These are phyloP conservation scores for Anticlea derivata DNA, from an alignment of 2,888 invertebrate genomes.

Conservation along the genomic window DNA sequence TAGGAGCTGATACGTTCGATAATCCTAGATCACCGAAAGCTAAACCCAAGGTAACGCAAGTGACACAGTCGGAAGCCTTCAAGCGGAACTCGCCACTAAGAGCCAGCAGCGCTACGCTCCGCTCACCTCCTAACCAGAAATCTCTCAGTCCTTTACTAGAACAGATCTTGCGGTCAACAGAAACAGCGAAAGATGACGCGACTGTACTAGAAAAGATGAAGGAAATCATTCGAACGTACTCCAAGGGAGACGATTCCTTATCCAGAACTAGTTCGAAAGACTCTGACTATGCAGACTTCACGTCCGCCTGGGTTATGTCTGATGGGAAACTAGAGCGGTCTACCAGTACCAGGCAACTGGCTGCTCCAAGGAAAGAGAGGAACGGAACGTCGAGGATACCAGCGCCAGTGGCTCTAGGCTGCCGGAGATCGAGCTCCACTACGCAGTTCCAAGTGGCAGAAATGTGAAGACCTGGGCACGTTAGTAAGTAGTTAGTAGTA, in stretches of 20 bases:
- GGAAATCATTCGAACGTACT: conserved; percentile 81
- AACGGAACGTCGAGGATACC: conserved; percentile 74
- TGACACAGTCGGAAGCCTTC: conserved; percentile 67
- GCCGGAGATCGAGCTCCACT: conserved; percentile 74
- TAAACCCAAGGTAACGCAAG: conserved; percentile 51
- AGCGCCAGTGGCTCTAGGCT: conserved; percentile 72
- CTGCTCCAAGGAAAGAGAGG: conserved; percentile 74
- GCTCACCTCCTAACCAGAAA: conserved; percentile 85
- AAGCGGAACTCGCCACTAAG: conserved; percentile 80
- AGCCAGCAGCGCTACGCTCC: conserved; percentile 72
- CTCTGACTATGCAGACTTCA: conserved; percentile 87
- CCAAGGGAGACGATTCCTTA: conserved; percentile 73
- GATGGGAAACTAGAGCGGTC: conserved; percentile 86
- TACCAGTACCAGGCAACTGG: conserved; percentile 79
- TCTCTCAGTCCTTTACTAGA: conserved; percentile 86
- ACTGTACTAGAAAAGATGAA: conserved; percentile 90
- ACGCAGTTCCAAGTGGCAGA: conserved; percentile 74
- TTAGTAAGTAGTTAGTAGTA: not conserved
- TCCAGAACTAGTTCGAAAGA: conserved; percentile 80
- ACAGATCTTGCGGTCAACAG: conserved; percentile 88
- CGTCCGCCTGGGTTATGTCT: conserved; percentile 89
- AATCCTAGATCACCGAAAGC: conserved; percentile 86
- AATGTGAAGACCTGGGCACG: conserved; percentile 13
- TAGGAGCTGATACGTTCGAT: conserved; percentile 74
- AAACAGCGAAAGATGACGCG: conserved; percentile 88